Percentiles rank a stretch among this genome's conserved stretches.
These are phyloP conservation scores for Vipera ursinii DNA, from an alignment of 2,797 vertebrate genomes.

Conservation along the genomic window DNA sequence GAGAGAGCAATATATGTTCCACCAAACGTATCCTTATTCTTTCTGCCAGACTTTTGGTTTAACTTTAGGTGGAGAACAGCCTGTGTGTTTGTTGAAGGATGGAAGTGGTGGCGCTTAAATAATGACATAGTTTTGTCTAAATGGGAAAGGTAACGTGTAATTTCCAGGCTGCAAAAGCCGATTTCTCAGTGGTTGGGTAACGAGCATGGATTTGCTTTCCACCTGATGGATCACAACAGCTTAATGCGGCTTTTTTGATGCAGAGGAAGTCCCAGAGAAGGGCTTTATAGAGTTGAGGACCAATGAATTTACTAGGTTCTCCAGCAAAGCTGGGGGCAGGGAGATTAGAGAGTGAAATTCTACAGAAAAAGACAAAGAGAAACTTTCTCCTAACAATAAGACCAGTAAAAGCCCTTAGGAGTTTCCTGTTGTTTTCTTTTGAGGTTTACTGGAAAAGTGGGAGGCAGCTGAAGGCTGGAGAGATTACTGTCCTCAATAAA, in stretches of 20 bases:
- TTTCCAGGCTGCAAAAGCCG: neutral
- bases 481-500: neutral
- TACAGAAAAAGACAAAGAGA: neutral
- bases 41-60: neutral
- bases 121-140: neutral
- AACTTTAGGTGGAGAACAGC: neutral
- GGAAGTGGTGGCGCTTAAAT: neutral
- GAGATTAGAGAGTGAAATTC: neutral
- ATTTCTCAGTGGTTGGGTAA: neutral
- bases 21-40: neutral
- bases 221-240: neutral
- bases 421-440: neutral
- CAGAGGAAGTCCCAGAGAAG: neutral
- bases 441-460: neutral
- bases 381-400: neutral
- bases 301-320: neutral
- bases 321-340: neutral
- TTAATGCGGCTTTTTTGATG: neutral
- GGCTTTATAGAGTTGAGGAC: neutral
- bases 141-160: neutral
- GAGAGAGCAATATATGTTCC: neutral
- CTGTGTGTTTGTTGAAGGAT: neutral
- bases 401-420: neutral
- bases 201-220: neutral
- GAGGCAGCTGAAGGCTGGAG: neutral